A percentile compares a stretch with the other conserved stretches of the same genome.
These are phyloP conservation scores for Ophraella communa DNA, from an alignment of 2,888 invertebrate genomes.

Conservation along the genomic window DNA sequence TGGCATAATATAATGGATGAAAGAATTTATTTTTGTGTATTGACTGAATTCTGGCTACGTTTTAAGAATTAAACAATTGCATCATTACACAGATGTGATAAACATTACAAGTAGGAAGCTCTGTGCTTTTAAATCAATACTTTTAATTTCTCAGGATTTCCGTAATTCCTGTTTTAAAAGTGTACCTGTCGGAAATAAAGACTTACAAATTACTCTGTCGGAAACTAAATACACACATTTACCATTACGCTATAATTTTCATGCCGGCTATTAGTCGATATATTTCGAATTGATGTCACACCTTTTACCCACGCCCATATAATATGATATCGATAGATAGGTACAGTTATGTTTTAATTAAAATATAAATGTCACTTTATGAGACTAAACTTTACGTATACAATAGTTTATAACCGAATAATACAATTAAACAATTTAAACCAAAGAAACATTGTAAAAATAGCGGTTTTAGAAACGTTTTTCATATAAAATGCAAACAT, in stretches of 20 bases:
- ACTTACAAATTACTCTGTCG: conserved; percentile 5
- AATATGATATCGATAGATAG: neutral
- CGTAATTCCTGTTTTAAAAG: neutral
- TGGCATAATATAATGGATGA: too few relatives aligned
- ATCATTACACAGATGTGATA: neutral
- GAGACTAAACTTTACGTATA: too few relatives aligned
- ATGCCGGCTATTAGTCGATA: conserved; percentile 11
- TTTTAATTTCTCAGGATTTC: neutral
- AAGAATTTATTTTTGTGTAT: too few relatives aligned
- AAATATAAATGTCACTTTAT: neutral
- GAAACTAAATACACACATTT: conserved; percentile 18
- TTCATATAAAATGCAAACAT: too few relatives aligned
- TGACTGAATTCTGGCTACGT: too few relatives aligned
- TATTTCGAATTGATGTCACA: neutral
- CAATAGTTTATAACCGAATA: too few relatives aligned
- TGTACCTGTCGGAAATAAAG: neutral
- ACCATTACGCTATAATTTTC: conserved; percentile 7
- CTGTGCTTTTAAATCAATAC: neutral
- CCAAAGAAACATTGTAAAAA: too few relatives aligned
- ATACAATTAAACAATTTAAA: too few relatives aligned
- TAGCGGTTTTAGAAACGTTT: too few relatives aligned
- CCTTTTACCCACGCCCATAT: neutral
- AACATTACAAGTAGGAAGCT: neutral
- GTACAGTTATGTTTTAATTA: neutral
- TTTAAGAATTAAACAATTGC: too few relatives aligned